Conservation (phyloP, 2,113 vertebrate species). For the Centropristis striata region DNA sequence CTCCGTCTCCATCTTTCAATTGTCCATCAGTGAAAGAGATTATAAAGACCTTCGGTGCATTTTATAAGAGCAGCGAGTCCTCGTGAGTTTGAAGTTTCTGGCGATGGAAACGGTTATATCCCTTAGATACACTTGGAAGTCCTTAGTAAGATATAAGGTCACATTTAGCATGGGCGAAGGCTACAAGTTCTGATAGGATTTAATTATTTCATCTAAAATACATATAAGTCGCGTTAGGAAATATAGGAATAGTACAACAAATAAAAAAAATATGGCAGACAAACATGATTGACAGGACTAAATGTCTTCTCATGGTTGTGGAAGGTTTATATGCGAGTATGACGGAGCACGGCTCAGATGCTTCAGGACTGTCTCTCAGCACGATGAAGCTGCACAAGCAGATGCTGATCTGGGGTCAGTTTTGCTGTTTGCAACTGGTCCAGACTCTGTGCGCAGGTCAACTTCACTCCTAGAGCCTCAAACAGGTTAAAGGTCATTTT, state of each 20-base stretch:
- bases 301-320: not conserved
- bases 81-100: not conserved
- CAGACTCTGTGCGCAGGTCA: not conserved
- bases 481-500: constrained; percentile 2
- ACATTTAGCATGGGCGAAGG: constrained; percentile 15
- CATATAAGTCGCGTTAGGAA: not conserved
- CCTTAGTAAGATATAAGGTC: constrained; percentile 19
- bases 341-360: not conserved
- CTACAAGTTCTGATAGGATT: not conserved
- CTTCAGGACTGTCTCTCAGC: constrained; percentile 14
- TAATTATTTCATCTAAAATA: not conserved
- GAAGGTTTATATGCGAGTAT: constrained; percentile 10
- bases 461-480: constrained; percentile 3
- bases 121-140: constrained; percentile 28
- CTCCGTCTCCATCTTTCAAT: not conserved
- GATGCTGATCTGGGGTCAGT: constrained; percentile 27
- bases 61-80: not conserved
- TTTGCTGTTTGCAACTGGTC: not conserved
- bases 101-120: not conserved
- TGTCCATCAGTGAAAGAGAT: not conserved
- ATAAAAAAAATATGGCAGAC: constrained; percentile 26
- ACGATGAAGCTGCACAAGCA: constrained; percentile 18
- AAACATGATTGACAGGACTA: not conserved
- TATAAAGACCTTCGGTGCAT: not conserved
- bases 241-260: not conserved